Percentiles rank a stretch among this genome's conserved stretches.
Conservation (phyloP, 2,888 invertebrate genomes). For the Ferdinandea cuprea region DNA sequence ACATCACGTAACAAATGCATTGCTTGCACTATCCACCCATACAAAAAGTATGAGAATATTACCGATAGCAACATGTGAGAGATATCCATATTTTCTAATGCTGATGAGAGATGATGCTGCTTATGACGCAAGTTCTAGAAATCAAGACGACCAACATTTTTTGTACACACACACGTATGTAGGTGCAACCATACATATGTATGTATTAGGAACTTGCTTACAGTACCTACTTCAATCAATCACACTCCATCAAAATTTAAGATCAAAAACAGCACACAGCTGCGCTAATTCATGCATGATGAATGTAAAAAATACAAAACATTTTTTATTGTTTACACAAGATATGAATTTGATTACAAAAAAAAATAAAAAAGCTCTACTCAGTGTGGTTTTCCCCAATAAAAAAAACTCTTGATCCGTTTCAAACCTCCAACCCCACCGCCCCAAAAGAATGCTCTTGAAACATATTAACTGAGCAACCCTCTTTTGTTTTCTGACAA, state of each 20-base stretch:
- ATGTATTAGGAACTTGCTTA: slow-evolving; percentile 1
- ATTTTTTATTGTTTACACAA: slow-evolving; percentile 20
- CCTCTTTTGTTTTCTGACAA: slow-evolving; percentile 11
- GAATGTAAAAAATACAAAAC: background rate
- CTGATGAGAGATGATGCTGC: too few species aligned
- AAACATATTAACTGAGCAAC: background rate
- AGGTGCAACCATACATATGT: slow-evolving; percentile 14
- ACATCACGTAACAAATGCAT: too few species aligned
- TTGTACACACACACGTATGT: background rate
- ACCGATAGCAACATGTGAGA: too few species aligned
- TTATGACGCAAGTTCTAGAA: slow-evolving; percentile 36
- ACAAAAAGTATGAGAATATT: too few species aligned
- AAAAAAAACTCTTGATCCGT: slow-evolving; percentile 54
- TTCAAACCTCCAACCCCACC: slow-evolving; percentile 30
- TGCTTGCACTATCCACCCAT: too few species aligned
- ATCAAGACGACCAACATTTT: background rate
- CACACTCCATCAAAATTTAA: slow-evolving; percentile 40
- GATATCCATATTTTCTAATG: too few species aligned
- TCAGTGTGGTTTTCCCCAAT: slow-evolving; percentile 46
- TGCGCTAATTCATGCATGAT: background rate
- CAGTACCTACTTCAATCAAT: slow-evolving; percentile 39
- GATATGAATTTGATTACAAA: background rate
- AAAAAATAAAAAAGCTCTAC: slow-evolving; percentile 24
- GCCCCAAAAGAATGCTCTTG: slow-evolving; percentile 8
- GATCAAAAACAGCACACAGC: slow-evolving; percentile 22